A percentile compares a stretch with the other conserved stretches of the same genome.
These are phyloP conservation scores for Thryonomys swinderianus DNA, from an alignment of 2,113 vertebrate species.

Conservation along the genomic window DNA sequence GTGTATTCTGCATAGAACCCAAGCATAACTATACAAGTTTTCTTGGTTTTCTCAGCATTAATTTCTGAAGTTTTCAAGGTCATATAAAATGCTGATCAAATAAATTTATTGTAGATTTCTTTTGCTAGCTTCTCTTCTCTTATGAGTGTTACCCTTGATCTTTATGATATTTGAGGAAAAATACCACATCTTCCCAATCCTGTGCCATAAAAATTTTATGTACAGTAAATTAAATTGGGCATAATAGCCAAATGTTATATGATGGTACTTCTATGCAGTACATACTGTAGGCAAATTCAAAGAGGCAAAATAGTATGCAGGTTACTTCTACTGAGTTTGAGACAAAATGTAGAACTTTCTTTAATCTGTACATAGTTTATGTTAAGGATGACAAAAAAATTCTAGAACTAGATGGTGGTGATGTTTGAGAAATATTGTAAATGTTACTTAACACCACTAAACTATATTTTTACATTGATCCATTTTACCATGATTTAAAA, in stretches of 20 bases:
- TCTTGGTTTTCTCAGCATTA: neutral
- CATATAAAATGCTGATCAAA: neutral
- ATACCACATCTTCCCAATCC: neutral
- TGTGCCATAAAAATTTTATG: neutral
- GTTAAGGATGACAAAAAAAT: neutral
- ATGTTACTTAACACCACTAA: neutral
- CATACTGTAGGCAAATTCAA: neutral
- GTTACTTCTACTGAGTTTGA: neutral
- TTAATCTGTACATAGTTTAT: neutral
- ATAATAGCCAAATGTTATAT: neutral
- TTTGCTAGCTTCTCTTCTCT: neutral
- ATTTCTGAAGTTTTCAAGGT: neutral
- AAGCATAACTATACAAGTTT: neutral
- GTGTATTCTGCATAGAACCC: neutral
- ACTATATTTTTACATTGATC: neutral
- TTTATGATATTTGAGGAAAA: neutral
- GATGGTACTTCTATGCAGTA: neutral
- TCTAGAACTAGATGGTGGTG: neutral
- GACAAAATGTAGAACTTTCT: neutral
- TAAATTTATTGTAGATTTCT: neutral
- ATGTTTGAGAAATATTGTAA: neutral
- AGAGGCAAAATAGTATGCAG: neutral
- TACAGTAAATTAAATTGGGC: neutral
- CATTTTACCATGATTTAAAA: neutral
- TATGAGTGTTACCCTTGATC: neutral